These are phyloP conservation scores for Pseudomugil gertrudae DNA, from an alignment of 2,797 vertebrate species.

Conservation along the genomic window DNA sequence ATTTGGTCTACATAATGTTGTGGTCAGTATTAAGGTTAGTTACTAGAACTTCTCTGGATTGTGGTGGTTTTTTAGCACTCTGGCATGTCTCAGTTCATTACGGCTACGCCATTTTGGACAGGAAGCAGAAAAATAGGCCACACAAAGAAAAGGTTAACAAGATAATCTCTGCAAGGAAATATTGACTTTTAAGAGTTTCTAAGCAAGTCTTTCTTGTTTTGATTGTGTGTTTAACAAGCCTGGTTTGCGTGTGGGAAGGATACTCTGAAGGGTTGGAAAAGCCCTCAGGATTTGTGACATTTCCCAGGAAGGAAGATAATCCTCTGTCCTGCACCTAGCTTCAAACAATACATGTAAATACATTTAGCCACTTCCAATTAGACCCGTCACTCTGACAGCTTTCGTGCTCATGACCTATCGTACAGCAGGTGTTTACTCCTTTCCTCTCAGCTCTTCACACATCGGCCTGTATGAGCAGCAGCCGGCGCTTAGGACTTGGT, in stretches of 20 bases:
- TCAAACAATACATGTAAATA: slow-evolving; percentile 19
- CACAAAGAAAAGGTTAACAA: too few relatives aligned
- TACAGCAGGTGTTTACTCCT: slow-evolving; percentile 24
- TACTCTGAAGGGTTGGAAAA: slow-evolving; percentile 14
- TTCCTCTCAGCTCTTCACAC: slow-evolving; percentile 26
- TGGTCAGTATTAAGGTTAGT: too few relatives aligned
- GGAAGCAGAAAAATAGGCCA: too few relatives aligned
- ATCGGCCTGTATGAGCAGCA: slow-evolving; percentile 31
- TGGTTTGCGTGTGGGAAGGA: not conserved
- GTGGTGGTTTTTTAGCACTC: too few relatives aligned
- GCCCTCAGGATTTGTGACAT: slow-evolving; percentile 14
- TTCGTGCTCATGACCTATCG: slow-evolving; percentile 20
- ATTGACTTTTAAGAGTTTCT: too few relatives aligned
- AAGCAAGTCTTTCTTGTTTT: slow-evolving; percentile 14
- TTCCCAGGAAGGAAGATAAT: not conserved
- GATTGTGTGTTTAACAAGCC: not conserved
- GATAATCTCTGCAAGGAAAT: too few relatives aligned
- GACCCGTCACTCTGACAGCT: slow-evolving; percentile 11
- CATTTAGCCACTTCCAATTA: slow-evolving; percentile 8
- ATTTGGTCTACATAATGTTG: too few relatives aligned
- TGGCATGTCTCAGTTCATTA: too few relatives aligned
- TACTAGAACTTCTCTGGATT: too few relatives aligned
- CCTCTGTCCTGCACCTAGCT: slow-evolving; percentile 9
- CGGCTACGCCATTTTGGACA: too few relatives aligned
- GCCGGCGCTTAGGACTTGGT: slow-evolving; percentile 24